Evolutionary conservation across 1,140 invertebrate genomes (phyloP).

Genomic region (Schlechtendalia chinensis): DNA sequence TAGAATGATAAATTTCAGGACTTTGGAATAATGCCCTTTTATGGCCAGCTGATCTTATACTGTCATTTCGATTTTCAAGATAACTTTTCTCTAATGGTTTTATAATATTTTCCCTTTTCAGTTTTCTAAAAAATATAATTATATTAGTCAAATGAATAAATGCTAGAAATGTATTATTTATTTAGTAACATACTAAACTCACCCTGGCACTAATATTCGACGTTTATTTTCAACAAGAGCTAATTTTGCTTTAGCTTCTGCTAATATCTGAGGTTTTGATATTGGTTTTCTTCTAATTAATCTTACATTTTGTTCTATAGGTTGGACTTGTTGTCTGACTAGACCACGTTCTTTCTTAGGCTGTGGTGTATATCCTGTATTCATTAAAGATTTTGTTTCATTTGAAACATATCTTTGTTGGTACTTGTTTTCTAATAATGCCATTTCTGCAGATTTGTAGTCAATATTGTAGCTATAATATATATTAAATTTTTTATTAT

Average conservation of each 20-base stretch:
- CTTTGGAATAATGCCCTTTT: conserved; percentile 47
- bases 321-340: conserved; percentile 1
- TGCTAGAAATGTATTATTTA: not conserved
- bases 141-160: not conserved
- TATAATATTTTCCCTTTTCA: conserved; percentile 35
- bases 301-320: not conserved
- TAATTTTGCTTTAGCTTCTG: conserved; percentile 45
- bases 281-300: conserved; percentile 36
- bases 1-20: conserved; percentile 37
- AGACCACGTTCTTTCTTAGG: conserved; percentile 28
- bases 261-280: conserved; percentile 44
- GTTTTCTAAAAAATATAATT: conserved; percentile 30
- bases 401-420: conserved; percentile 41
- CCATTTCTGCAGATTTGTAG: conserved; percentile 36
- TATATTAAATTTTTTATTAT: not conserved
- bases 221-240: conserved; percentile 46
- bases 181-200: not conserved
- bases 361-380: conserved; percentile 24
- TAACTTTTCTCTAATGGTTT: conserved; percentile 46
- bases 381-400: conserved; percentile 39
- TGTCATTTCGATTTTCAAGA: conserved; percentile 39
- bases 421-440: conserved; percentile 22
- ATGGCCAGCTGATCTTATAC: conserved; percentile 9
- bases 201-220: conserved; percentile 40
- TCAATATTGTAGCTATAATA: conserved; percentile 42